phyloP scores from a whole-genome alignment of 2,113 vertebrate species.

The Mohoua ochrocephala region DNA sequence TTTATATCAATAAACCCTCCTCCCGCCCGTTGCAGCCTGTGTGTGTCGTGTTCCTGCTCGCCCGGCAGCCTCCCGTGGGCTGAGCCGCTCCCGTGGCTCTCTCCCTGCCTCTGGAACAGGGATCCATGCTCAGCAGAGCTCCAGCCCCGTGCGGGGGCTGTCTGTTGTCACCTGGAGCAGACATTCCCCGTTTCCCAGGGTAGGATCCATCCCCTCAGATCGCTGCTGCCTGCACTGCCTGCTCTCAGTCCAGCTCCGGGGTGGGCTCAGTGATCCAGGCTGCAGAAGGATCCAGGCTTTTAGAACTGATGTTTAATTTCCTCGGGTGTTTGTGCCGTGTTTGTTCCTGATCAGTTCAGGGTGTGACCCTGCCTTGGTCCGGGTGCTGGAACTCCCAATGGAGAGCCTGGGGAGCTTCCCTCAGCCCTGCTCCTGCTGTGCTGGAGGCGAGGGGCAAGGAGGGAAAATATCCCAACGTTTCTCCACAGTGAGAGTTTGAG shows the following conservation, averaged over 20 bases:
- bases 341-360: neutral
- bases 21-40: rapidly evolving
- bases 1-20: neutral
- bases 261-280: neutral
- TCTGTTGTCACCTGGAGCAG: neutral
- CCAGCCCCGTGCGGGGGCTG: rapidly evolving
- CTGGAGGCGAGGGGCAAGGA: neutral
- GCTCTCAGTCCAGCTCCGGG: neutral
- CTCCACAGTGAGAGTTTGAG: neutral
- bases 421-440: neutral
- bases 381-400: neutral
- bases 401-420: neutral
- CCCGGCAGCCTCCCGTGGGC: neutral
- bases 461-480: neutral
- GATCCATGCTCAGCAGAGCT: neutral
- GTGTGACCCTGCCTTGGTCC: neutral
- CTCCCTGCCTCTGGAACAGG: rapidly evolving
- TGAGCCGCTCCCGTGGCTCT: rapidly evolving
- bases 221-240: rapidly evolving
- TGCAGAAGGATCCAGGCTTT: neutral
- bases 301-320: neutral
- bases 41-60: rapidly evolving
- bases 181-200: rapidly evolving
- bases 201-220: rapidly evolving
- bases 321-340: rapidly evolving